These are phyloP conservation scores for Rousettus leschenaultii DNA, from an alignment of 2,113 vertebrate species.

Conservation along the genomic window DNA sequence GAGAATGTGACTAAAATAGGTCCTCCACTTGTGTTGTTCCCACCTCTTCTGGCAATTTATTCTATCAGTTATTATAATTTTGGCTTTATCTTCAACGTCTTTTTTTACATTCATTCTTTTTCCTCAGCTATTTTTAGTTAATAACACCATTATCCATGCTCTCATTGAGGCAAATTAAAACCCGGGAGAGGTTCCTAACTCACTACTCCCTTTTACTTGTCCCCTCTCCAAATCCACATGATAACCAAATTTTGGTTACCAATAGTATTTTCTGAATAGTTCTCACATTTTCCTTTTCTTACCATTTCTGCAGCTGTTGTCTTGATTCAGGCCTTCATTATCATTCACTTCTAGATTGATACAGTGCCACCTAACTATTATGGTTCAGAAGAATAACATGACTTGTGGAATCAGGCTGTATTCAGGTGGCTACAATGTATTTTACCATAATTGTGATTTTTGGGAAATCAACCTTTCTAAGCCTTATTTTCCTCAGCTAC, in stretches of 20 bases:
- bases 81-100: not conserved
- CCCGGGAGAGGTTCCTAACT: not conserved
- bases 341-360: not conserved
- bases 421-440: not conserved
- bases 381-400: not conserved
- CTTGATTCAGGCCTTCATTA: not conserved
- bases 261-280: not conserved
- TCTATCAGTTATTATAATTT: not conserved
- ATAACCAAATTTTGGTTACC: not conserved
- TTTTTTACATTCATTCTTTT: not conserved
- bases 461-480: not conserved
- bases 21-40: not conserved
- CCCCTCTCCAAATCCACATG: not conserved
- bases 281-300: not conserved
- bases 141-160: not conserved
- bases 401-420: not conserved
- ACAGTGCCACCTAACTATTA: not conserved
- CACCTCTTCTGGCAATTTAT: not conserved
- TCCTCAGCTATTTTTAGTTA: not conserved
- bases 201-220: not conserved
- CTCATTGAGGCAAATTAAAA: not conserved
- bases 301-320: not conserved
- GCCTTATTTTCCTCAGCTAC: constrained; percentile 25
- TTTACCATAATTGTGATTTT: not conserved
- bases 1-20: not conserved